Evolutionary conservation across 2,888 invertebrate species (phyloP).

Genomic region (Colostygia pectinataria): DNA sequence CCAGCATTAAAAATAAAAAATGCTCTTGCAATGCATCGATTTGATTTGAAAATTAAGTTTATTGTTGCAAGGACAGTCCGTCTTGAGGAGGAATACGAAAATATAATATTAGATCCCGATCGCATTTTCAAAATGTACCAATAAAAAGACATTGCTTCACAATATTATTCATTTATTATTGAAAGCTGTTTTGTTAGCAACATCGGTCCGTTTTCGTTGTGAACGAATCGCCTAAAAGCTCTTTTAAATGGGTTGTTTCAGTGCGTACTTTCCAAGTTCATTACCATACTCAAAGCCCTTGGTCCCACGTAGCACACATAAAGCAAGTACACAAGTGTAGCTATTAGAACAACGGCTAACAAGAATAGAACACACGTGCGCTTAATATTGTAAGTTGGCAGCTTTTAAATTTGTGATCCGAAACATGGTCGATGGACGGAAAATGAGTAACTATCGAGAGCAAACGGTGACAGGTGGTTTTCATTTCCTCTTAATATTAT

Average conservation of each 20-base stretch:
- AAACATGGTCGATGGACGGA: conserved; percentile 6
- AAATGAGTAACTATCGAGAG: neutral
- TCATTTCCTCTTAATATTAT: too few relatives aligned
- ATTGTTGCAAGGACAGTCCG: too few relatives aligned
- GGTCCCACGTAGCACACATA: conserved; percentile 19
- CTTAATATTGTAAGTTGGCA: conserved; percentile 35
- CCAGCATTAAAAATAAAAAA: too few relatives aligned
- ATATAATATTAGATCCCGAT: too few relatives aligned
- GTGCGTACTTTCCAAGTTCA: neutral
- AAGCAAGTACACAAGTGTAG: conserved; percentile 10
- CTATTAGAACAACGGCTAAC: conserved; percentile 30
- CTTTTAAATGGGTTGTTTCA: neutral
- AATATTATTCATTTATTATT: conserved; percentile 1
- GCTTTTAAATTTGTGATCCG: conserved; percentile 33
- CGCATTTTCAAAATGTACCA: too few relatives aligned
- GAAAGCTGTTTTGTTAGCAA: conserved; percentile 1
- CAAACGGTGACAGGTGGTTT: too few relatives aligned
- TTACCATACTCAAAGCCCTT: neutral
- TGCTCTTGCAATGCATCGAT: too few relatives aligned
- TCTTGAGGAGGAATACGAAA: too few relatives aligned
- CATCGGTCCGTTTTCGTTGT: neutral
- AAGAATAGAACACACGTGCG: conserved; percentile 36
- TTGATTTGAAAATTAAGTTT: too few relatives aligned
- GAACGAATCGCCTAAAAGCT: neutral
- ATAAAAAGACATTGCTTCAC: neutral